Percentiles rank a stretch among this genome's conserved stretches.
Evolutionary conservation across 2,888 invertebrate species (phyloP).

Genomic region (Caenorhabditis sulstoni): DNA sequence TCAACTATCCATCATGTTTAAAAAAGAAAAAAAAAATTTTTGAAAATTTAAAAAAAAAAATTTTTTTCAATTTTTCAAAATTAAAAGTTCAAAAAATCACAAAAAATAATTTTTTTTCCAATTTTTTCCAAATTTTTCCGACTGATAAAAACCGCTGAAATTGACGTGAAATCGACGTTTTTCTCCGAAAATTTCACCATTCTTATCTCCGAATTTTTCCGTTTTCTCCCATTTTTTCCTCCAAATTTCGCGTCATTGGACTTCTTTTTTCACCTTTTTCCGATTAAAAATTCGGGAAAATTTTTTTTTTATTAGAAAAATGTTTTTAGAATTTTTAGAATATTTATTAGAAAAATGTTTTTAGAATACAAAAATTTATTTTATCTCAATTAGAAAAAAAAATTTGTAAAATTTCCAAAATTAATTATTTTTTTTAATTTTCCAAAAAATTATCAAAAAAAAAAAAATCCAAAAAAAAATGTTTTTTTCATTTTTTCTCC

Average conservation of each 20-base stretch:
- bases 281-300: background rate
- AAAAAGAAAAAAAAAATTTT: background rate
- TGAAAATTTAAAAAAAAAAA: background rate
- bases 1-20: too few relatives aligned
- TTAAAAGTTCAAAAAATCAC: background rate
- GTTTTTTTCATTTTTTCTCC: slow-evolving; percentile 1
- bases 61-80: too few relatives aligned
- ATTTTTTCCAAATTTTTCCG: background rate
- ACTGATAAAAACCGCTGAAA: background rate
- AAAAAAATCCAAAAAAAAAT: background rate
- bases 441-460: too few relatives aligned
- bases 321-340: too few relatives aligned
- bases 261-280: background rate
- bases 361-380: too few relatives aligned
- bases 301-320: background rate
- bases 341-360: too few relatives aligned
- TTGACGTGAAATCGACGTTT: background rate
- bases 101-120: background rate
- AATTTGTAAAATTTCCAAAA: too few relatives aligned
- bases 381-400: too few relatives aligned
- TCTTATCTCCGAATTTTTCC: background rate
- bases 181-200: background rate
- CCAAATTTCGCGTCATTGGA: too few relatives aligned
- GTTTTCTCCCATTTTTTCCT: background rate
- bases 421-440: too few relatives aligned